phyloP scores from a whole-genome alignment of 2,888 invertebrate genomes.

The Andrena marginata region DNA sequence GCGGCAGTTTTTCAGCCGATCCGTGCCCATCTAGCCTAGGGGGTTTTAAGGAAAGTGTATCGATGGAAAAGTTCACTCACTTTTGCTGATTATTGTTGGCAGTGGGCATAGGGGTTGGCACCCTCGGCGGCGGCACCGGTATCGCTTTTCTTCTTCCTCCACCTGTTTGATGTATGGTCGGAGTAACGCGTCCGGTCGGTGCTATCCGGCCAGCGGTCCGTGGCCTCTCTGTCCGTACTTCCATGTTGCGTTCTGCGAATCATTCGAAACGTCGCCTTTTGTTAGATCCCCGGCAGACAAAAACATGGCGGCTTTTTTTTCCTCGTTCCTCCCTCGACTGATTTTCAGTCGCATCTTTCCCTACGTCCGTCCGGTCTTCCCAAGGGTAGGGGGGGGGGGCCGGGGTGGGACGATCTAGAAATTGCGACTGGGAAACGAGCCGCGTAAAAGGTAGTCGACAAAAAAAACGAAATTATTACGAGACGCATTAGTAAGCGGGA shows the following conservation, averaged over 20 bases:
- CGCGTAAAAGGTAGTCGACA: constrained; percentile 52
- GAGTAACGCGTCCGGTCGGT: constrained; percentile 81
- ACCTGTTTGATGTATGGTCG: constrained; percentile 80
- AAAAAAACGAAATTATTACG: constrained; percentile 70
- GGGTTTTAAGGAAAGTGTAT: neutral
- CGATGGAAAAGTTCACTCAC: constrained; percentile 78
- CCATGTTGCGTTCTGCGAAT: constrained; percentile 75
- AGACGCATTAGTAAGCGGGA: constrained; percentile 70
- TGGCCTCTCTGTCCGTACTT: constrained; percentile 80
- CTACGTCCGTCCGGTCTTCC: neutral
- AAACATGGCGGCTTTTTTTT: constrained; percentile 17
- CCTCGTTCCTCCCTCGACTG: constrained; percentile 19
- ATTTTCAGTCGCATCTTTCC: constrained; percentile 10
- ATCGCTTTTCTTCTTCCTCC: constrained; percentile 84
- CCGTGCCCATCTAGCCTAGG: neutral
- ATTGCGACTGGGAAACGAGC: constrained; percentile 47
- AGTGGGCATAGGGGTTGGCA: constrained; percentile 87
- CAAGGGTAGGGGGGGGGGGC: neutral
- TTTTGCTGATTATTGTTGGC: constrained; percentile 85
- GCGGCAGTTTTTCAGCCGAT: neutral
- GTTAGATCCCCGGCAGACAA: constrained; percentile 28
- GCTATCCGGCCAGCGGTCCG: constrained; percentile 82
- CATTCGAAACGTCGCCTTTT: constrained; percentile 32
- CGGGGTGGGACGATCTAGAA: constrained; percentile 27
- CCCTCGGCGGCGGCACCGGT: constrained; percentile 87